Conservation (phyloP, 2,113 vertebrate genomes). For the Otolemur garnettii region DNA sequence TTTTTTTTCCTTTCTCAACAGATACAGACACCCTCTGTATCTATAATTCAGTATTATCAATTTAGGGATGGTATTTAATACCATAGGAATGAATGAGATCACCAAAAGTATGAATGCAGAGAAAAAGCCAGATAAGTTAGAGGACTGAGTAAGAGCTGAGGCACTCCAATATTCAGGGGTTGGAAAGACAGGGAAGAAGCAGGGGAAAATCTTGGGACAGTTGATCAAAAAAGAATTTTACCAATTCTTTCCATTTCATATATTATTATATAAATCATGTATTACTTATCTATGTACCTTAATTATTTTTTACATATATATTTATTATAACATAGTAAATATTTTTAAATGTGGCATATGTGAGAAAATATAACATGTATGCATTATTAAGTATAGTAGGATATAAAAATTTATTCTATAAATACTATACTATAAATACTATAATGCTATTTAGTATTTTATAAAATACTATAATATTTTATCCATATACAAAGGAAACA, state of each 20-base stretch:
- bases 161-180: not conserved
- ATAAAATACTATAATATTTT: no score
- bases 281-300: not conserved
- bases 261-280: not conserved
- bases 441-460: no score
- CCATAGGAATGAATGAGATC: not conserved
- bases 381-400: not conserved
- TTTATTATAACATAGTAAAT: not conserved
- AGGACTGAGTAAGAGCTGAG: not conserved
- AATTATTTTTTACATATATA: not conserved
- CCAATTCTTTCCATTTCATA: not conserved
- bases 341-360: not conserved
- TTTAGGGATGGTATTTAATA: not conserved
- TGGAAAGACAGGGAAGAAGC: not conserved
- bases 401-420: not conserved
- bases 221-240: not conserved
- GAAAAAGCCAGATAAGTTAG: not conserved
- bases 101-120: not conserved
- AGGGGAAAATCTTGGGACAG: not conserved
- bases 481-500: not conserved
- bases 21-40: no score
- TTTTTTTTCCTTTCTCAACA: no score
- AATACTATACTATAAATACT: no score
- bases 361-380: not conserved
- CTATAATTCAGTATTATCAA: not conserved